A percentile compares a stretch with the other conserved stretches of the same genome.
phyloP scores from a whole-genome alignment of 2,888 invertebrate genomes.

The Pardosa pseudoannulata region DNA sequence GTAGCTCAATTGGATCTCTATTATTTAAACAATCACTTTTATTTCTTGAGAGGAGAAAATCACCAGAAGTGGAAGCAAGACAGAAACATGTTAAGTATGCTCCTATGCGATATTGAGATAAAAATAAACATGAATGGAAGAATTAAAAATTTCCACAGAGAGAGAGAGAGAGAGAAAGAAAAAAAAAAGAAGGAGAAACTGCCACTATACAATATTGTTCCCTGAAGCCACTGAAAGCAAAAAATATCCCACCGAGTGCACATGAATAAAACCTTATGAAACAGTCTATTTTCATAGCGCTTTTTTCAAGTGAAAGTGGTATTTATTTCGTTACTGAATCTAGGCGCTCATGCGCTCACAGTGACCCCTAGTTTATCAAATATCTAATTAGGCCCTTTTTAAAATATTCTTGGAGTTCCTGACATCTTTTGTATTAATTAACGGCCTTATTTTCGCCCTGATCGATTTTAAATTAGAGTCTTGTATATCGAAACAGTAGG shows the following conservation, averaged over 20 bases:
- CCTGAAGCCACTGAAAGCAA: neutral
- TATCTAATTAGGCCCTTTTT: neutral
- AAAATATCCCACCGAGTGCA: neutral
- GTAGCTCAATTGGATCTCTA: too few relatives aligned
- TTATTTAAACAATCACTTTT: too few relatives aligned
- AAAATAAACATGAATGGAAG: too few relatives aligned
- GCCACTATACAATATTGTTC: neutral
- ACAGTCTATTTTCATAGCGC: neutral
- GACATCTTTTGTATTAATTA: slow-evolving; percentile 9
- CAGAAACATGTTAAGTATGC: too few relatives aligned
- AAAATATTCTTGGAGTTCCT: neutral
- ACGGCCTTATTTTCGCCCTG: neutral
- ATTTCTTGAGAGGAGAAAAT: too few relatives aligned
- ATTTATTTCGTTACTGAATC: neutral
- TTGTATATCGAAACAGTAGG: neutral
- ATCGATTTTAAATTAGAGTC: neutral
- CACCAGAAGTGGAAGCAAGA: too few relatives aligned
- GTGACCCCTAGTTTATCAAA: neutral
- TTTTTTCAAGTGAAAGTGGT: neutral
- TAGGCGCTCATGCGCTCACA: neutral
- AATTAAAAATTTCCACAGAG: too few relatives aligned
- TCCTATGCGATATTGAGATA: too few relatives aligned
- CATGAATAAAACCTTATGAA: neutral
- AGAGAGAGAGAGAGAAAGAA: too few relatives aligned
- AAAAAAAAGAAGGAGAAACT: neutral